Evolutionary conservation across 2,888 invertebrate genomes (phyloP).

Genomic region (Thera britannica): DNA sequence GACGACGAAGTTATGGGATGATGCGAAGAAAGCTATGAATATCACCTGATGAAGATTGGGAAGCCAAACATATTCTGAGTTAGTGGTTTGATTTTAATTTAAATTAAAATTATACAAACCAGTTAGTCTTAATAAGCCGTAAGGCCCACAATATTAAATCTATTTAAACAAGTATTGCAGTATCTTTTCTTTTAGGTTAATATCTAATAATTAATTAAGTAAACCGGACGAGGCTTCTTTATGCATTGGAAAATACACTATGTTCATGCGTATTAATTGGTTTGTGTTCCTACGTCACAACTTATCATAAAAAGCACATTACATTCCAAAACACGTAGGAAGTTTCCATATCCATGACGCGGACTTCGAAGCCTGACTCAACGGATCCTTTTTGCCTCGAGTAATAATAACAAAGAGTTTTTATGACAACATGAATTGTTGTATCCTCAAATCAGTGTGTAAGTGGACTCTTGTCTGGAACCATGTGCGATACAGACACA

Average conservation of each 20-base stretch:
- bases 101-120: too few species aligned
- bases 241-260: background rate
- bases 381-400: slow-evolving; percentile 45
- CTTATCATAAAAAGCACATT: slow-evolving; percentile 26
- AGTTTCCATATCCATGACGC: slow-evolving; percentile 17
- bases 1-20: slow-evolving; percentile 62
- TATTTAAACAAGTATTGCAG: too few species aligned
- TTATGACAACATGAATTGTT: slow-evolving; percentile 32
- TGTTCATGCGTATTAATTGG: background rate
- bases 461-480: slow-evolving; percentile 16
- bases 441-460: slow-evolving; percentile 44
- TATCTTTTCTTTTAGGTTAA: background rate
- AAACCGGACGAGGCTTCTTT: background rate
- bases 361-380: slow-evolving; percentile 25
- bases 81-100: background rate
- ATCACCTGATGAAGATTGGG: slow-evolving; percentile 57
- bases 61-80: slow-evolving; percentile 12
- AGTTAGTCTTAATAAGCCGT: too few species aligned
- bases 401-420: slow-evolving; percentile 40
- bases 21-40: slow-evolving; percentile 63
- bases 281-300: background rate
- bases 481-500: slow-evolving; percentile 57
- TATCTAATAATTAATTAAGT: background rate
- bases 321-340: slow-evolving; percentile 24
- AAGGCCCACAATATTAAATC: too few species aligned